Evolutionary conservation across 2,888 invertebrate species (phyloP), one percentile per base, ranked within the genome.

Genomic region (Callimorpha dominula): DNA sequence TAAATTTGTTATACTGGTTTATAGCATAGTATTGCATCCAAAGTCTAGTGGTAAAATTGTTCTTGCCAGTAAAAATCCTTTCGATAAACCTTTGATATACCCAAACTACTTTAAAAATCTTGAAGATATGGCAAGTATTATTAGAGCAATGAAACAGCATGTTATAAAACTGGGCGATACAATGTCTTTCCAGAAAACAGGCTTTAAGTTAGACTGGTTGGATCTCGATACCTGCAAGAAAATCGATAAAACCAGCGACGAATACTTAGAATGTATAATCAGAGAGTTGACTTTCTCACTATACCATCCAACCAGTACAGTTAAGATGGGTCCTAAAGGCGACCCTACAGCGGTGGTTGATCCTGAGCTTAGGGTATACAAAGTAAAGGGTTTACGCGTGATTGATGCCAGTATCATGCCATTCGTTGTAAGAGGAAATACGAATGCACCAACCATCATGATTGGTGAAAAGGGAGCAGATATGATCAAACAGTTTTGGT

Each of bases 231-330:
- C 88, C 1, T 94, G 94, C 74, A 87, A 86, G 60, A 46, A 82
- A 6, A 87, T 86, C 62, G 80, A 87, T 4, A 87, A 87, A 72
- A 71, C 71, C 5, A 88, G 87, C 43, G 91, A 92, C 68, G 85
- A 89, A 5, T 87, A 86, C 78, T 76, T 92, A 17, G 87, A 90
- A 72, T 93, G 93, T 68, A 79, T 87, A 54, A 76, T 88, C 2
- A 77, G 94, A 89, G 76, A 91, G 75, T 67, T 92, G 43, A 92
- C 93, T 5, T 89, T 92, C 75, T 91, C 93, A 0, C 96, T 98
- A 62, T 98, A 97, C 84, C 98, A 98, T 91, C 98, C 98, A 0
- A 96, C 96, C 3, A 96, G 97, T 68, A 96, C 97, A 1, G 94
- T 94, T 0, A 97, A 96, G 88, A 97, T 97, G 97, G 97, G 97